phyloP scores from a whole-genome alignment of 2,888 invertebrate genomes.

The Chaetogeoica ovagalla region DNA sequence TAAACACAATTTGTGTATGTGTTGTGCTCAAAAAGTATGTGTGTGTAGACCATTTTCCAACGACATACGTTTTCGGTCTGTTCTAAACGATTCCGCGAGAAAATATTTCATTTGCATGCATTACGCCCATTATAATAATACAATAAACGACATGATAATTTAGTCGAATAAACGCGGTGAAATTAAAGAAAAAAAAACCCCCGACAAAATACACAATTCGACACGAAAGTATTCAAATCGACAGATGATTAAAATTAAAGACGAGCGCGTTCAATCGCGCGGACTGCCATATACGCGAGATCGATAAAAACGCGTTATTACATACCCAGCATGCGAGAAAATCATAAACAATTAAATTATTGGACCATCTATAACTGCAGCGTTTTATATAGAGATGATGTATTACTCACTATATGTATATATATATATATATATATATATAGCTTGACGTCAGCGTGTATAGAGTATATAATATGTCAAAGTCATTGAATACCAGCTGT shows the following conservation, averaged over 20 bases:
- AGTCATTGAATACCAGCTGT: conserved; percentile 46
- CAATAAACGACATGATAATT: too few relatives aligned
- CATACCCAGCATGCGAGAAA: not conserved
- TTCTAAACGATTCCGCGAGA: not conserved
- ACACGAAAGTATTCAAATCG: not conserved
- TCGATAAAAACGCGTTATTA: conserved; percentile 3
- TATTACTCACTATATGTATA: not conserved
- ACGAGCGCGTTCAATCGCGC: not conserved
- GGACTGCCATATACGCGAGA: not conserved
- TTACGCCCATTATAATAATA: too few relatives aligned
- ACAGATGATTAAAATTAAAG: not conserved
- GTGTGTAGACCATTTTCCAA: too few relatives aligned
- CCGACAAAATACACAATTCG: too few relatives aligned
- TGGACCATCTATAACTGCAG: conserved; percentile 3
- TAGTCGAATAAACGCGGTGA: too few relatives aligned
- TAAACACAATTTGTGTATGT: too few relatives aligned
- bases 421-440: not conserved
- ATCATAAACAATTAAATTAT: conserved; percentile 32
- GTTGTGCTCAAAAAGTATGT: too few relatives aligned
- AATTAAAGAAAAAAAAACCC: too few relatives aligned
- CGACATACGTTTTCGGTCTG: not conserved
- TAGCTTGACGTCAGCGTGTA: conserved; percentile 11
- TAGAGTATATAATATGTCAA: conserved; percentile 21
- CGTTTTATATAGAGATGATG: not conserved
- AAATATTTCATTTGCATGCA: not conserved